Base-by-base conservation (phyloP, 2,888 invertebrate species). In the Chorisops tibialis region DNA sequence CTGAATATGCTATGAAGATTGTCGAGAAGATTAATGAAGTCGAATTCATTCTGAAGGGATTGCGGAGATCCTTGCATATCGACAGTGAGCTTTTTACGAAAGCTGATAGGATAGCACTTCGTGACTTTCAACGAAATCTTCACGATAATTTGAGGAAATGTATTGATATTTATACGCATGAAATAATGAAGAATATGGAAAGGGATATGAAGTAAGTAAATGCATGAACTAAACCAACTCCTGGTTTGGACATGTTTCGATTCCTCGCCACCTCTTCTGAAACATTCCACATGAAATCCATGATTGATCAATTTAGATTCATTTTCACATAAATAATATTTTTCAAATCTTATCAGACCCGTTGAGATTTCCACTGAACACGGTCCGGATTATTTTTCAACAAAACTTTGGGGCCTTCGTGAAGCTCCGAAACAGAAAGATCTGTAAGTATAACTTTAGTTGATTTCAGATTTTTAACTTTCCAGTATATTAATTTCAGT, bases 121-220 rank as follows among this genome's bases (percentile, higher is more conserved):
- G 21, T 1, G 7, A 4, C 6, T 37, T 19, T 12, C 37, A 37
- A 4, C 11, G 12, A 2, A 6, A 35, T 24, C 7, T 58, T 6
- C 19, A 47, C 1, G 11, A 30, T 2, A 58, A 30, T 47, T 1
- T 58, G 19, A 5, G 11, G n/a, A 5, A 35, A 37, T 30, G 1
- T 6, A 45, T 58, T 12, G 35, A 58, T 47, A 18, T 47, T 9
- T 58, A 45, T 35, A 47, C 47, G 5, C 12, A 35, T 35, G 18
- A 47, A 9, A 9, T 58, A 12, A 3, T 58, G 14, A 24, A 35
- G 9, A 47, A 58, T 47, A 47, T 58, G 37, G 47, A 58, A 35
- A 45, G 19, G 19, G 58, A 58, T 16, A 58, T 58, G 45, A 19
- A 45, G 58, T 58, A 35, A 58, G 58, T 30, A 43, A 16, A 12